Conservation (phyloP, 2,113 vertebrate species). For the Corvus moneduloides region DNA sequence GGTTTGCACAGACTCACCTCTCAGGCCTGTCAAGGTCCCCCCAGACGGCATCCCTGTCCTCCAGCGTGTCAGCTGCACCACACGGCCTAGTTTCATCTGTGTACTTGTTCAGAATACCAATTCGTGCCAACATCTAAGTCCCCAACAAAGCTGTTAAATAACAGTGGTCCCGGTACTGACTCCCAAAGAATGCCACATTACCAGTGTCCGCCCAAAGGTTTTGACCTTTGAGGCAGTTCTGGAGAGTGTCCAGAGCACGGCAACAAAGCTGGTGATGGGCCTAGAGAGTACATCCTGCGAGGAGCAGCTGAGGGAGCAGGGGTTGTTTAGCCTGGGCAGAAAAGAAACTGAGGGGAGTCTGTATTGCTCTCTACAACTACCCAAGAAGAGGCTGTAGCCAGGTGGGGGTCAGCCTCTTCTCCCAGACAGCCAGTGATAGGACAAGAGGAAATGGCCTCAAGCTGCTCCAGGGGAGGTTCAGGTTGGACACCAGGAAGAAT, state of each 20-base stretch:
- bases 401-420: not conserved
- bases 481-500: not conserved
- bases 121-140: not conserved
- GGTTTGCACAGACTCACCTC: not conserved
- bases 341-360: not conserved
- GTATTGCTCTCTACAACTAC: not conserved
- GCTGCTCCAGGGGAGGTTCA: not conserved
- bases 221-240: not conserved
- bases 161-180: not conserved
- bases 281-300: not conserved
- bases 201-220: fast-evolving
- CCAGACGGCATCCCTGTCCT: not conserved
- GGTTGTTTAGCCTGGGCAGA: not conserved
- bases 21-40: not conserved
- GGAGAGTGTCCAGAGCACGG: too few relatives aligned
- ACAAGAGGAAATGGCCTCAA: not conserved
- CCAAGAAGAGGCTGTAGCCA: not conserved
- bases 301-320: not conserved
- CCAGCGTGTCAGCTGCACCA: fast-evolving
- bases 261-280: not conserved
- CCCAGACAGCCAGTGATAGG: not conserved
- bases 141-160: not conserved
- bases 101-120: not conserved
- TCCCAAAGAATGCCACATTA: not conserved
- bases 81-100: not conserved